These are phyloP conservation scores for Notospermus geniculatus DNA, from an alignment of 1,140 invertebrate species.

Conservation along the genomic window DNA sequence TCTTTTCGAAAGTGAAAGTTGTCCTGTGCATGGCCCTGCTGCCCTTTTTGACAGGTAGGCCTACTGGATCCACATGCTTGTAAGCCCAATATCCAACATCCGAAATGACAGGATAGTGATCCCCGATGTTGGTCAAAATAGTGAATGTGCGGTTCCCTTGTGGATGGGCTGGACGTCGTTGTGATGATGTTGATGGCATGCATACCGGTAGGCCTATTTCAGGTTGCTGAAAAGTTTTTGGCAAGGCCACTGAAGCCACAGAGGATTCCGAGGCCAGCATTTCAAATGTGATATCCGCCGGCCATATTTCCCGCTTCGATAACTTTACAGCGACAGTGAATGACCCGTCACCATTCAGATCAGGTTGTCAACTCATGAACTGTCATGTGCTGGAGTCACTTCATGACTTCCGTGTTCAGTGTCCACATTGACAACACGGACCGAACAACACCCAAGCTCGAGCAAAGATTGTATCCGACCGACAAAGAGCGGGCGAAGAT, in stretches of 20 bases:
- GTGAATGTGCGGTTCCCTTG: conserved; percentile 36
- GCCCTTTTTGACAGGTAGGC: conserved; percentile 3
- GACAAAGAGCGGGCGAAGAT: too few species aligned
- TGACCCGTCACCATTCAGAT: neutral
- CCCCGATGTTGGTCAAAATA: conserved; percentile 34
- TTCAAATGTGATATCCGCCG: neutral
- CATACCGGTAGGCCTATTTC: neutral
- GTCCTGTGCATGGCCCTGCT: conserved; percentile 34
- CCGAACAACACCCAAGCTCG: too few species aligned
- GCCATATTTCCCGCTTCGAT: neutral
- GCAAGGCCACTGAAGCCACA: neutral
- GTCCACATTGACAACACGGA: too few species aligned
- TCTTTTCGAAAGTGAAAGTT: conserved; percentile 28
- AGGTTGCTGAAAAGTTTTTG: conserved; percentile 8
- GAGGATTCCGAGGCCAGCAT: neutral
- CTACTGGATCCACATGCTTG: conserved; percentile 14
- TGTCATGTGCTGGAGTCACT: too few species aligned
- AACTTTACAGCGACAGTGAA: neutral
- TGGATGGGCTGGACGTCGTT: conserved; percentile 8
- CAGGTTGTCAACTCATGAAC: too few species aligned
- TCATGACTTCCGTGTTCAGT: too few species aligned
- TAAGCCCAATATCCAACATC: conserved; percentile 25
- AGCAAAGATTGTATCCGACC: too few species aligned
- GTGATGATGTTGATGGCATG: neutral
- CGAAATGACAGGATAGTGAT: conserved; percentile 35